phyloP scores from a whole-genome alignment of 1,140 invertebrate species.

The Musca domestica region DNA sequence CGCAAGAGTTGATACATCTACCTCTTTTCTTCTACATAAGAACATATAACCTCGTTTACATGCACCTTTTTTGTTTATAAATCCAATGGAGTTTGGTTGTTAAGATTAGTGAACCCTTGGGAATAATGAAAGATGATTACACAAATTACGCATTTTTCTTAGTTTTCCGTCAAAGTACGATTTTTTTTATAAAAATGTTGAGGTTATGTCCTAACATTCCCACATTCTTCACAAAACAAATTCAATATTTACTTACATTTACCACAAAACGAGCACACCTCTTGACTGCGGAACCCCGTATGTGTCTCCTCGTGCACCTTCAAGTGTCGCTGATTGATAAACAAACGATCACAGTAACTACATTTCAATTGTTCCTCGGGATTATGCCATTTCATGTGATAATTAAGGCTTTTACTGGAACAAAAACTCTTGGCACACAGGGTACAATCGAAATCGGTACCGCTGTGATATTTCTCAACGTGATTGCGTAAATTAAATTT shows the following conservation, averaged over 20 bases:
- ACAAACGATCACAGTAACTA: constrained; percentile 42
- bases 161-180: too few relatives aligned
- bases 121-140: too few relatives aligned
- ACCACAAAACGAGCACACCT: constrained; percentile 44
- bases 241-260: constrained; percentile 35
- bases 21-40: too few relatives aligned
- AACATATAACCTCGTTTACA: too few relatives aligned
- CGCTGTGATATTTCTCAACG: constrained; percentile 47
- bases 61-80: too few relatives aligned
- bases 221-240: background rate
- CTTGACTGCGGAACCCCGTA: constrained; percentile 38
- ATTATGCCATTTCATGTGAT: constrained; percentile 51
- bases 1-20: too few relatives aligned
- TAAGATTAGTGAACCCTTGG: too few relatives aligned
- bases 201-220: too few relatives aligned
- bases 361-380: constrained; percentile 44
- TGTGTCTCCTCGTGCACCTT: constrained; percentile 47
- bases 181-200: too few relatives aligned
- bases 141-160: too few relatives aligned
- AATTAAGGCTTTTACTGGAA: constrained; percentile 46
- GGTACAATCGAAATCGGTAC: constrained; percentile 47
- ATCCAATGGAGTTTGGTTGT: too few relatives aligned
- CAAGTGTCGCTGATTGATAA: constrained; percentile 46
- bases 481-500: constrained; percentile 47
- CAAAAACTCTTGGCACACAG: constrained; percentile 47